These are phyloP conservation scores for Apamea sordens DNA, from an alignment of 2,888 invertebrate genomes.

Conservation along the genomic window DNA sequence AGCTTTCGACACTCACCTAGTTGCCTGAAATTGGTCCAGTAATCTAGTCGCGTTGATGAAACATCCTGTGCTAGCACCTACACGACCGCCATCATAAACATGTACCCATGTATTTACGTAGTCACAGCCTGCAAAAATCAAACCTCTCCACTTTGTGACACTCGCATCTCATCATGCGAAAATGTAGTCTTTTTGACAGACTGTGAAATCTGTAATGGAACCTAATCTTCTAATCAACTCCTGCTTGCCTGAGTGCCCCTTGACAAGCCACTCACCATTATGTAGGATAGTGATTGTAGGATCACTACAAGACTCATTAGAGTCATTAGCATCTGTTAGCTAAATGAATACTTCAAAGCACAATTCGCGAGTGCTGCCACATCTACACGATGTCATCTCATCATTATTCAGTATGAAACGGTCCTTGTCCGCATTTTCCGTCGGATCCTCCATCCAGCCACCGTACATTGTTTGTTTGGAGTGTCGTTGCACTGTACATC, in stretches of 20 bases:
- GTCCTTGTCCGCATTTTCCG: conserved; percentile 69
- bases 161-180: conserved; percentile 17
- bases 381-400: conserved; percentile 69
- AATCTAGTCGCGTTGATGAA: conserved; percentile 23
- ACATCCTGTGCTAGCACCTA: conserved; percentile 6
- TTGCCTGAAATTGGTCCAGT: conserved; percentile 16
- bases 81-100: neutral
- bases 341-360: conserved; percentile 70
- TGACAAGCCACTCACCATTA: conserved; percentile 56
- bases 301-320: conserved; percentile 58
- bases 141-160: neutral
- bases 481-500: conserved; percentile 73
- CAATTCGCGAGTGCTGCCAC: conserved; percentile 63
- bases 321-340: conserved; percentile 65
- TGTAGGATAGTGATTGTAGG: conserved; percentile 44
- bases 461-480: conserved; percentile 69
- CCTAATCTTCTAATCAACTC: conserved; percentile 58
- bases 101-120: neutral
- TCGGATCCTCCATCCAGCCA: conserved; percentile 59
- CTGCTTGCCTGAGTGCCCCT: conserved; percentile 33
- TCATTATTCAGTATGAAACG: conserved; percentile 73
- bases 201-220: conserved; percentile 31
- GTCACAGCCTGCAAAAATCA: conserved; percentile 22
- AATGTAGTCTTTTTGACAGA: conserved; percentile 35
- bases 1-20: conserved; percentile 30